A percentile compares a stretch with the other conserved stretches of the same genome.
These are phyloP conservation scores for Aplocera efformata DNA, from an alignment of 2,888 invertebrate genomes.

Conservation along the genomic window DNA sequence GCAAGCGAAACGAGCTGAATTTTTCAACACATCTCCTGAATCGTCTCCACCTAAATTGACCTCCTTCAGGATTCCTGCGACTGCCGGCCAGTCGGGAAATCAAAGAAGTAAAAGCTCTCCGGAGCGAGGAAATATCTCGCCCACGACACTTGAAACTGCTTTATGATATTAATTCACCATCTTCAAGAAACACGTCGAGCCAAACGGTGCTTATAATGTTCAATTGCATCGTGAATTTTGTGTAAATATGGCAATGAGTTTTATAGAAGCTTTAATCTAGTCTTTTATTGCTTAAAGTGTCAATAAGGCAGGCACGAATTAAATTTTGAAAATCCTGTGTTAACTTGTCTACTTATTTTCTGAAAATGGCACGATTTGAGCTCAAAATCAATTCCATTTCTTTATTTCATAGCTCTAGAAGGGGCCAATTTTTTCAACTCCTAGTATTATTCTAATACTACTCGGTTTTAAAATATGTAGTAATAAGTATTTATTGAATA, in stretches of 20 bases:
- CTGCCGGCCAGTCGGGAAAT: slow-evolving; percentile 37
- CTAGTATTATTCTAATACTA: slow-evolving; percentile 53
- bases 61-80: slow-evolving; percentile 59
- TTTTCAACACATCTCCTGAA: slow-evolving; percentile 70
- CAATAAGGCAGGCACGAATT: slow-evolving; percentile 57
- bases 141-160: slow-evolving; percentile 82
- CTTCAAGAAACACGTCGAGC: slow-evolving; percentile 19
- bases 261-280: slow-evolving; percentile 79
- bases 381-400: slow-evolving; percentile 45
- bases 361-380: slow-evolving; percentile 40
- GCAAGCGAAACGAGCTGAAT: slow-evolving; percentile 82
- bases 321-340: slow-evolving; percentile 52
- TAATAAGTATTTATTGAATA: slow-evolving; percentile 75
- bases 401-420: slow-evolving; percentile 52
- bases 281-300: slow-evolving; percentile 70
- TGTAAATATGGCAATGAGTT: slow-evolving; percentile 60
- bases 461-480: slow-evolving; percentile 59
- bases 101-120: slow-evolving; percentile 55
- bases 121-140: slow-evolving; percentile 55
- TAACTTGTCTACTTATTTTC: slow-evolving; percentile 36
- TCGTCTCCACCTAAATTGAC: slow-evolving; percentile 61
- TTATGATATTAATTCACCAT: slow-evolving; percentile 64
- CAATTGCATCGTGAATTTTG: slow-evolving; percentile 33
- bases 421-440: slow-evolving; percentile 69
- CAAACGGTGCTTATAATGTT: slow-evolving; percentile 59